Base-by-base conservation (phyloP, 2,113 vertebrate species). In the Sclerurus mexicanus region DNA sequence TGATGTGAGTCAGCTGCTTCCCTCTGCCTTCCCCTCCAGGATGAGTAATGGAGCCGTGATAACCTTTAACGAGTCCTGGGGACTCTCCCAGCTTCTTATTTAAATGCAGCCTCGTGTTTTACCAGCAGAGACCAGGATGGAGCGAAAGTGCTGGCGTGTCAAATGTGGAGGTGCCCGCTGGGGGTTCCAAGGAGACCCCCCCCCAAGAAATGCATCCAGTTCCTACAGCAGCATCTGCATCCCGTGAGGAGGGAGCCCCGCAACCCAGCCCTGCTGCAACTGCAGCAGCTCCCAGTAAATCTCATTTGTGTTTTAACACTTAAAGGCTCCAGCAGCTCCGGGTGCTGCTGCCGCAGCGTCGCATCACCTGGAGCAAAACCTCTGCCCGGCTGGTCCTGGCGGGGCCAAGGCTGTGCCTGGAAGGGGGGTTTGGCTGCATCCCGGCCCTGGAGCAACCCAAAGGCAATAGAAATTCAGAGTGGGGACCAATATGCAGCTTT, bases 1-100 rank as follows among this genome's bases (percentile, higher is more conserved):
- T 9, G 94, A 55, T 85, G 66, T 27, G 90, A 91, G 44, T 49
- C 86, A 67, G 85, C 83, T 73, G 33, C 87, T 95, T 87, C 74
- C 83, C 86, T 72, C 76, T 8, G 10, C 84, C 87, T 74, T 75
- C n/a, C 52, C 39, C 89, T 92, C 68, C 42, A 12, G 56, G 91
- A 66, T 93, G 90, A 94, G 76, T 40, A 33, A 90, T 77, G 53
- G 85, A 76, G 77, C 77, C 0, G 2, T 42, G 87, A 81, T 42
- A 84, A 94, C 85, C 89, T 95, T 94, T 82, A 85, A 37, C 12
- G 7, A 73, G 50, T 91, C 55, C 67, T 10, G 8, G 60, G 27
- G 66, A 56, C 79, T 79, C 85, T 92, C 76, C 55, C 73, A 72
- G 78, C 68, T 84, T 49, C 56, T 5, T 4, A 19, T 79, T 82